These are phyloP conservation scores for Magallana gigas DNA, from an alignment of 1,140 invertebrate genomes.

Conservation along the genomic window DNA sequence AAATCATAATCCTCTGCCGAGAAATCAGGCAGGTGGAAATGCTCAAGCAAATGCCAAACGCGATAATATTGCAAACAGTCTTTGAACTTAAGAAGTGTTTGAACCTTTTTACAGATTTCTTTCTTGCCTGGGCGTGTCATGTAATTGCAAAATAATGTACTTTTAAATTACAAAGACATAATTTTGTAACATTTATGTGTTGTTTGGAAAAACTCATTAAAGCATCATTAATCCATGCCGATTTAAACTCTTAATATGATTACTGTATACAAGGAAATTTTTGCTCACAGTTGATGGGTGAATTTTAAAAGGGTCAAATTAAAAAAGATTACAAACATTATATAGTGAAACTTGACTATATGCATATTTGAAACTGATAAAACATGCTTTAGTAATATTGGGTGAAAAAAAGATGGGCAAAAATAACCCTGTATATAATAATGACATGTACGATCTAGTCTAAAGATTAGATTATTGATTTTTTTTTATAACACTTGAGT, in stretches of 20 bases:
- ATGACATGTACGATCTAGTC: too few relatives aligned
- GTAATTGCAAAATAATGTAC: background rate
- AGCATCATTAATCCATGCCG: background rate
- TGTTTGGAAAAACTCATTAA: background rate
- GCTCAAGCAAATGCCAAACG: background rate
- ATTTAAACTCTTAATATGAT: background rate
- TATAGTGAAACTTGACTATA: too few relatives aligned
- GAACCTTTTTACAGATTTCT: background rate
- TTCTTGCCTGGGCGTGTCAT: background rate
- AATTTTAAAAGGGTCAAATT: too few relatives aligned
- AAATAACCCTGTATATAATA: too few relatives aligned
- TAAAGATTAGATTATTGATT: too few relatives aligned
- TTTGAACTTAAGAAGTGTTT: background rate
- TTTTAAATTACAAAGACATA: conserved; percentile 2
- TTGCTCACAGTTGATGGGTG: background rate
- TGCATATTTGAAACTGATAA: too few relatives aligned
- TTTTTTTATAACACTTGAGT: too few relatives aligned
- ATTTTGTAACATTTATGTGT: background rate
- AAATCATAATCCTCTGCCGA: background rate
- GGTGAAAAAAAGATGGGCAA: too few relatives aligned
- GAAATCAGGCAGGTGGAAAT: conserved; percentile 1
- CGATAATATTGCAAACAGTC: background rate
- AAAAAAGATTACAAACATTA: too few relatives aligned
- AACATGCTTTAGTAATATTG: too few relatives aligned
- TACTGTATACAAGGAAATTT: background rate